A percentile compares a stretch with the other conserved stretches of the same genome.
phyloP scores from a whole-genome alignment of 2,113 vertebrate genomes.

The Seriola aureovittata region DNA sequence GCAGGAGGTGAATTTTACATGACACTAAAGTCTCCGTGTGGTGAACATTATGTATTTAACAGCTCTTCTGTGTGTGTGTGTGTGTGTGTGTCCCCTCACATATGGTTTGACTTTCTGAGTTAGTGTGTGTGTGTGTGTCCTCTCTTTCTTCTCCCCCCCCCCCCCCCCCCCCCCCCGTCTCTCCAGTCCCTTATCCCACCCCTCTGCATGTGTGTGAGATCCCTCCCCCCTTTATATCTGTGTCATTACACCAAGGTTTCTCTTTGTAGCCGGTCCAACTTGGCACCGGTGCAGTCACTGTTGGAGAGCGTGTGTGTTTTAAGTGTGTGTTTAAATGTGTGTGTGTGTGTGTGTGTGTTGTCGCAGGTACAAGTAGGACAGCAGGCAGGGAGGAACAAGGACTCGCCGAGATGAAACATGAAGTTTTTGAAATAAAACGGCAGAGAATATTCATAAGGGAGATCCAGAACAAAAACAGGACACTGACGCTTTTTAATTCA shows the following conservation, averaged over 20 bases:
- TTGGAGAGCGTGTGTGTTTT: slow-evolving; percentile 38
- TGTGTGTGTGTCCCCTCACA: slow-evolving; percentile 18
- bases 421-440: slow-evolving; percentile 25
- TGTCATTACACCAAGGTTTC: slow-evolving; percentile 57
- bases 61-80: slow-evolving; percentile 5
- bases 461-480: slow-evolving; percentile 48
- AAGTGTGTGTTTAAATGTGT: slow-evolving; percentile 48
- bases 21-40: slow-evolving; percentile 33
- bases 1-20: slow-evolving; percentile 66
- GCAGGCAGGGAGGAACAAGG: slow-evolving; percentile 60
- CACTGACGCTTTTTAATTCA: slow-evolving; percentile 31
- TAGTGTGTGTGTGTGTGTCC: slow-evolving; percentile 43
- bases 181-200: slow-evolving; percentile 40
- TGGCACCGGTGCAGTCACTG: slow-evolving; percentile 53
- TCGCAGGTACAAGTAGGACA: slow-evolving; percentile 73
- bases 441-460: slow-evolving; percentile 55
- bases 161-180: slow-evolving; percentile 11
- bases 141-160: slow-evolving; percentile 2
- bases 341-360: slow-evolving; percentile 52
- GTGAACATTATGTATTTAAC: slow-evolving; percentile 30
- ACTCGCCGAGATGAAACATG: slow-evolving; percentile 22
- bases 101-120: background rate
- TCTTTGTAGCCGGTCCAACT: slow-evolving; percentile 73
- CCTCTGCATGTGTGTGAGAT: slow-evolving; percentile 2
- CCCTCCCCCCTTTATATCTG: slow-evolving; percentile 61